Percentiles rank a stretch among this genome's conserved stretches.
Evolutionary conservation across 2,113 vertebrate species (phyloP).

Genomic region (Conger conger): DNA sequence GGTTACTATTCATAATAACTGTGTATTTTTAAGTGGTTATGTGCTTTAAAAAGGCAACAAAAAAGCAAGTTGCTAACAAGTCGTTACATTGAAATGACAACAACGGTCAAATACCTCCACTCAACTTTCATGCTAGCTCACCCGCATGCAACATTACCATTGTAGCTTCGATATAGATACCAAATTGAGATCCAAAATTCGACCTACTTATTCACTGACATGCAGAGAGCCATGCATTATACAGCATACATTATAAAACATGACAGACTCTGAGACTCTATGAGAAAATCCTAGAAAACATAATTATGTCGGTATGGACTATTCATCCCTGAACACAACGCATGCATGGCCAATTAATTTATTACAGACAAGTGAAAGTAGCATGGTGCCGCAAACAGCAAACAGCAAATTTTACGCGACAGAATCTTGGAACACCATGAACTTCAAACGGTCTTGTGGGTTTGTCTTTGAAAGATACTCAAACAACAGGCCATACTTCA

Average conservation of each 20-base stretch:
- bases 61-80: too few relatives aligned
- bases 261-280: background rate
- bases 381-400: background rate
- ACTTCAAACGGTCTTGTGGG: background rate
- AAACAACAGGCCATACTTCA: background rate
- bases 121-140: too few relatives aligned
- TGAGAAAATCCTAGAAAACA: background rate
- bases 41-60: too few relatives aligned
- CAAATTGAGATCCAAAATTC: constrained; percentile 35
- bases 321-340: background rate
- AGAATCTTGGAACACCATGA: background rate
- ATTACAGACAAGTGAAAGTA: too few relatives aligned
- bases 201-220: constrained; percentile 38
- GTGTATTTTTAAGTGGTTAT: too few relatives aligned
- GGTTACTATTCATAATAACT: too few relatives aligned
- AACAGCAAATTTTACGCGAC: background rate
- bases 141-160: too few relatives aligned
- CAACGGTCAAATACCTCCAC: too few relatives aligned
- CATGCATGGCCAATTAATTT: background rate
- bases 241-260: constrained; percentile 32
- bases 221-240: constrained; percentile 13
- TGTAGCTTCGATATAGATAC: too few relatives aligned
- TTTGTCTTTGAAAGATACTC: background rate
- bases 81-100: too few relatives aligned
- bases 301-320: background rate